These are phyloP conservation scores for Lasiurus cinereus DNA, from an alignment of 2,113 vertebrate genomes.

Conservation along the genomic window DNA sequence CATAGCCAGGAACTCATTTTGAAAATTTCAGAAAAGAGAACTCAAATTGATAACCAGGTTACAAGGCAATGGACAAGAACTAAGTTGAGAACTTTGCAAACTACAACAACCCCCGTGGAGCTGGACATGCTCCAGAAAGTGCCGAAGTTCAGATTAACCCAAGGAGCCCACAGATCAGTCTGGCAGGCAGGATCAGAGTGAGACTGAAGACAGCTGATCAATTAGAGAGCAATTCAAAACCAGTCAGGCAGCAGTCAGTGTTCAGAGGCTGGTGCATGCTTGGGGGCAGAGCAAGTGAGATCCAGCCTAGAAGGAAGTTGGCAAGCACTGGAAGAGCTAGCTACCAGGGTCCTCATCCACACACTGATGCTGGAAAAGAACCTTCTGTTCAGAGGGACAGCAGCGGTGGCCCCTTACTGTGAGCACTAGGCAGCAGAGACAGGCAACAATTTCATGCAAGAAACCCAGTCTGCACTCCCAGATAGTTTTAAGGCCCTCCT, in stretches of 20 bases:
- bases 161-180: not conserved
- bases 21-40: not conserved
- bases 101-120: rapidly evolving
- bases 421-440: not conserved
- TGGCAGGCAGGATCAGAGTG: not conserved
- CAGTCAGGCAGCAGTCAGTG: not conserved
- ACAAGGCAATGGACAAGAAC: not conserved
- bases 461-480: not conserved
- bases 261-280: not conserved
- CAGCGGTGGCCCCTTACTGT: not conserved
- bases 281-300: not conserved
- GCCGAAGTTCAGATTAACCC: not conserved
- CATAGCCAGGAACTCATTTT: not conserved
- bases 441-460: not conserved
- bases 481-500: not conserved
- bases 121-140: not conserved
- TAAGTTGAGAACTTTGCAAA: conserved; percentile 17
- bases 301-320: not conserved
- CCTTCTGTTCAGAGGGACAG: not conserved
- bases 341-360: not conserved
- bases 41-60: not conserved
- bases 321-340: not conserved
- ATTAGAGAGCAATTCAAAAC: not conserved
- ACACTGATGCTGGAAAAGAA: not conserved
- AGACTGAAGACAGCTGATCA: not conserved